phyloP scores from a whole-genome alignment of 2,888 invertebrate genomes.

The Gonocerus acuteangulatus region DNA sequence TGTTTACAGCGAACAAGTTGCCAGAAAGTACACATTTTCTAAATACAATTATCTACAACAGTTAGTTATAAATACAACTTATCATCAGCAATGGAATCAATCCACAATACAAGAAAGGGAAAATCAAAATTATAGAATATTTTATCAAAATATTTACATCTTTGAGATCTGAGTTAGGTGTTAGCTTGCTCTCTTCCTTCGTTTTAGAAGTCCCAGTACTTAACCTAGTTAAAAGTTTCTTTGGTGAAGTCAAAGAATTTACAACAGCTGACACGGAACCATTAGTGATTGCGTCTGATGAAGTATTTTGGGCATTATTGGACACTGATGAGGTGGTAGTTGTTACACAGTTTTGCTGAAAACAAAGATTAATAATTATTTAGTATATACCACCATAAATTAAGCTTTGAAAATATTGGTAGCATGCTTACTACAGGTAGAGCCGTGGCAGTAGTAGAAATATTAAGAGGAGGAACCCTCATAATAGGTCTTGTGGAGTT shows the following conservation, averaged over 20 bases:
- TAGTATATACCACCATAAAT: neutral
- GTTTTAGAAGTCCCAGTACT: neutral
- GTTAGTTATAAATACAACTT: no score
- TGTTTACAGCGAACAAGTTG: no score
- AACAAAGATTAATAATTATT: neutral
- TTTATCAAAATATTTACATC: neutral
- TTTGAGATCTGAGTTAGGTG: slow-evolving; percentile 1
- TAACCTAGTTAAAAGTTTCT: slow-evolving; percentile 2
- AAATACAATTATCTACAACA: no score
- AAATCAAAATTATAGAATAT: no score
- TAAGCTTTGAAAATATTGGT: neutral
- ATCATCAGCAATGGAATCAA: no score
- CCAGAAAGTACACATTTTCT: no score
- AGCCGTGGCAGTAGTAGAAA: slow-evolving; percentile 38
- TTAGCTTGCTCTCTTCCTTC: slow-evolving; percentile 6
- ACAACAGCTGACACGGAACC: neutral
- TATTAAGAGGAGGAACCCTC: slow-evolving; percentile 44
- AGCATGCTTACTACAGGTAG: neutral
- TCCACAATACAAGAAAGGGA: no score
- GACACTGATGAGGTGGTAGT: neutral
- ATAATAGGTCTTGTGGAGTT: slow-evolving; percentile 31
- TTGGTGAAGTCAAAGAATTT: slow-evolving; percentile 9
- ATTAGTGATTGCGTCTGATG: neutral
- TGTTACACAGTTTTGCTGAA: slow-evolving; percentile 13
- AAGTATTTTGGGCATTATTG: neutral